Evolutionary conservation across 2,113 vertebrate species (phyloP).

Genomic region (Grammomys surdaster): DNA sequence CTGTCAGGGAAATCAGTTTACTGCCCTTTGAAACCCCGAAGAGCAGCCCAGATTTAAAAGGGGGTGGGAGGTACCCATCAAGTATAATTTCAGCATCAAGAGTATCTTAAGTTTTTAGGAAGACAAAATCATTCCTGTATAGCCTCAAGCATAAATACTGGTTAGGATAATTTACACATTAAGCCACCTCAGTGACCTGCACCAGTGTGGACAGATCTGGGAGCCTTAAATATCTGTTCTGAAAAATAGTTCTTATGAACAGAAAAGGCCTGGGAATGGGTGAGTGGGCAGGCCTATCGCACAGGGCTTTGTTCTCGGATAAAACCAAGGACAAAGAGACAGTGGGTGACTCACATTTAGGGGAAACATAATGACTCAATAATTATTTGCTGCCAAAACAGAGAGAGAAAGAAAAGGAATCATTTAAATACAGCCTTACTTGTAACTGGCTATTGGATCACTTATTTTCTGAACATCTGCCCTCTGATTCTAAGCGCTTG

Average conservation of each 20-base stretch:
- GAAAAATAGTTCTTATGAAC: background rate
- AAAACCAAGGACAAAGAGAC: background rate
- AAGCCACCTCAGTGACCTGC: background rate
- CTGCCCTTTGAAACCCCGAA: background rate
- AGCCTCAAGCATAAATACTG: background rate
- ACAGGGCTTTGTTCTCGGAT: background rate
- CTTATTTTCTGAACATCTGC: background rate
- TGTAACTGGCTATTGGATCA: background rate
- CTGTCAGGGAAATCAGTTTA: background rate
- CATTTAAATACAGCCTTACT: background rate
- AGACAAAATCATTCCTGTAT: background rate
- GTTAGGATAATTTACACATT: background rate
- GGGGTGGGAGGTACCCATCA: background rate
- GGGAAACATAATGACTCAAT: background rate
- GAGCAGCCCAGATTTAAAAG: background rate
- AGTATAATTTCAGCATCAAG: constrained; percentile 1
- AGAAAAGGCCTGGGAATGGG: background rate
- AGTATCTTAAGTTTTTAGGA: background rate
- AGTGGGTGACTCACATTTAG: background rate
- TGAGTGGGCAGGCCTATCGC: background rate
- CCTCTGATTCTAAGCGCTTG: background rate
- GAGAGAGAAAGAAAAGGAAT: background rate
- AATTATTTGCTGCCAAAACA: background rate
- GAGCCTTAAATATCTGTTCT: background rate
- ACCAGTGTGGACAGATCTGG: background rate